phyloP scores from a whole-genome alignment of 2,888 invertebrate genomes.

The Rhingia campestris region DNA sequence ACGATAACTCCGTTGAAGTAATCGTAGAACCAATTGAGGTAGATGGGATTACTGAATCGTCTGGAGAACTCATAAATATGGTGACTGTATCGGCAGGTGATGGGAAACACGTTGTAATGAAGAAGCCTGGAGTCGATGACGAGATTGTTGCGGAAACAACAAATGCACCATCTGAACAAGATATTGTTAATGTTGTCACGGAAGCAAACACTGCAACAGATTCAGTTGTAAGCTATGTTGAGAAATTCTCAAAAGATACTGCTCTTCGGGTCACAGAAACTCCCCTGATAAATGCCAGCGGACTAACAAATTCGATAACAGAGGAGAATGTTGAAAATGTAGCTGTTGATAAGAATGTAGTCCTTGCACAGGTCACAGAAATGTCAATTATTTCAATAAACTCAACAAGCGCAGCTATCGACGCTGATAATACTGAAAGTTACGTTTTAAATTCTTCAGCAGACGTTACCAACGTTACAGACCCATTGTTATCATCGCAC shows the following conservation, averaged over 20 bases:
- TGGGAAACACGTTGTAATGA: constrained; percentile 35
- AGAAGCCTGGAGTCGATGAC: constrained; percentile 29
- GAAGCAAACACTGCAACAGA: neutral
- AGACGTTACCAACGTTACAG: neutral
- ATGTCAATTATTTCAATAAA: neutral
- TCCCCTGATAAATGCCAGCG: neutral
- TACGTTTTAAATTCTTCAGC: neutral
- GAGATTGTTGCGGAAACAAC: neutral
- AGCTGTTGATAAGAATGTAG: too few species aligned
- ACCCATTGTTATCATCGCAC: neutral
- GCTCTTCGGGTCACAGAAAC: too few species aligned
- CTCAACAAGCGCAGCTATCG: neutral
- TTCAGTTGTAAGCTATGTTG: neutral
- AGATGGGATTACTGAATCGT: constrained; percentile 21
- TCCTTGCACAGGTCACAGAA: too few species aligned
- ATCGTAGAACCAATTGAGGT: neutral
- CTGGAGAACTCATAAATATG: constrained; percentile 13
- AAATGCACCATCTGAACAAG: neutral
- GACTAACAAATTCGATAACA: neutral
- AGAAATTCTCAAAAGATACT: too few species aligned
- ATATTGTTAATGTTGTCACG: neutral
- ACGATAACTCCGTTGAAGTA: neutral
- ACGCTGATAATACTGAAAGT: neutral
- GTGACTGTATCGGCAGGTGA: neutral
- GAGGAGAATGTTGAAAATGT: neutral